These are phyloP conservation scores for Patella pellucida DNA, from an alignment of 2,888 invertebrate genomes.

Conservation along the genomic window DNA sequence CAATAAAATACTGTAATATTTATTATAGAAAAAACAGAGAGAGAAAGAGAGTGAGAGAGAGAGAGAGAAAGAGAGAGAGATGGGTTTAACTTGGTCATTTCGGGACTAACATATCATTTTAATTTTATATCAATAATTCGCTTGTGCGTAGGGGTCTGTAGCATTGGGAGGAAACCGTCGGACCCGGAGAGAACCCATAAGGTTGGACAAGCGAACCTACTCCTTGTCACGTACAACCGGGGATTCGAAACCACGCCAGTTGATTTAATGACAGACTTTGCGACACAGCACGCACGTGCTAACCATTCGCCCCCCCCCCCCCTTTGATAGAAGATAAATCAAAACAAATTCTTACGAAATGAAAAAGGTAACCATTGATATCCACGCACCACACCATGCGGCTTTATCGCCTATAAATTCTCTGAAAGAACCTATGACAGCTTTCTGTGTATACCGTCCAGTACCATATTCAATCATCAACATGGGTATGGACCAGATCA, in stretches of 20 bases:
- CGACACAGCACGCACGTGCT: too few species aligned
- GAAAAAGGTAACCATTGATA: slow-evolving; percentile 58
- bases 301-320: too few species aligned
- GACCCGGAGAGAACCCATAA: too few species aligned
- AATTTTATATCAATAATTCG: too few species aligned
- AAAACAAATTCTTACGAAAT: slow-evolving; percentile 50
- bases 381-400: slow-evolving; percentile 66
- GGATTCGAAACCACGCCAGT: too few species aligned
- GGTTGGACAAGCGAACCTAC: too few species aligned
- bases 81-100: too few species aligned
- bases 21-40: slow-evolving; percentile 61
- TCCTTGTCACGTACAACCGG: too few species aligned
- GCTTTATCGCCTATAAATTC: slow-evolving; percentile 52
- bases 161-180: too few species aligned
- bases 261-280: too few species aligned
- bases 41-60: not conserved
- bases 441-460: slow-evolving; percentile 60
- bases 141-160: too few species aligned
- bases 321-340: not conserved
- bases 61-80: not conserved
- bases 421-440: slow-evolving; percentile 59
- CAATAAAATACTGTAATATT: slow-evolving; percentile 33
- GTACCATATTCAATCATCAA: slow-evolving; percentile 63
- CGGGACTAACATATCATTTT: too few species aligned
- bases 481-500: slow-evolving; percentile 66